These are phyloP conservation scores for Bradysia coprophila DNA, from an alignment of 1,140 invertebrate genomes.

Conservation along the genomic window DNA sequence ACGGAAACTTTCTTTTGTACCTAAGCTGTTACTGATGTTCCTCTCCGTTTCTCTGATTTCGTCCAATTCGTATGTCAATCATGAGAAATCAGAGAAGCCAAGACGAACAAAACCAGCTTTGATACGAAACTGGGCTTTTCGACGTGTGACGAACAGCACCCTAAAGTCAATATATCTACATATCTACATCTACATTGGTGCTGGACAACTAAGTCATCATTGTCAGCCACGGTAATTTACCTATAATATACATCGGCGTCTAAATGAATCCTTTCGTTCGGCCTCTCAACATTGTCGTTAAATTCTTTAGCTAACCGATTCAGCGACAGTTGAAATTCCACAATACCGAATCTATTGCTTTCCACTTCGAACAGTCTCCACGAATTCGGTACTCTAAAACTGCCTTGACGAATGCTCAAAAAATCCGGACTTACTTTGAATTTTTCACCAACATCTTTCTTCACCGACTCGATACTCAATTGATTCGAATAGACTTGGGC, in stretches of 20 bases:
- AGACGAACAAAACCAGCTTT: no score
- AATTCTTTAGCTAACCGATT: background rate
- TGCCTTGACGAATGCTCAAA: constrained; percentile 11
- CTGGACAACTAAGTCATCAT: background rate
- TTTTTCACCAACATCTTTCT: constrained; percentile 15
- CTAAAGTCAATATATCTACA: background rate
- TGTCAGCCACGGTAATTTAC: constrained; percentile 10
- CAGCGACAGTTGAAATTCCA: constrained; percentile 13
- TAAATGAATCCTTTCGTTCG: constrained; percentile 6
- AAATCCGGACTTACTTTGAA: constrained; percentile 14
- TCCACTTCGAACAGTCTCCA: constrained; percentile 8
- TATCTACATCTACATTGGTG: background rate
- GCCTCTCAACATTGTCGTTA: background rate
- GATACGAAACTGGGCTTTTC: no score
- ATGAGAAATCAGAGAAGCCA: no score
- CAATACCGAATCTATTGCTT: constrained; percentile 18
- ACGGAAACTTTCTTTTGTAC: no score
- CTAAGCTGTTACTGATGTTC: no score
- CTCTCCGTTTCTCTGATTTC: no score
- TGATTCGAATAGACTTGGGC: constrained; percentile 22
- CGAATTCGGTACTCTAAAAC: constrained; percentile 5
- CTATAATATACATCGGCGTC: constrained; percentile 18
- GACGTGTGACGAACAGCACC: background rate
- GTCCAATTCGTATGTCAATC: no score
- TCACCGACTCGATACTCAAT: constrained; percentile 16